Conservation (phyloP, 1,140 invertebrate species). For the Heterodera carotae region DNA sequence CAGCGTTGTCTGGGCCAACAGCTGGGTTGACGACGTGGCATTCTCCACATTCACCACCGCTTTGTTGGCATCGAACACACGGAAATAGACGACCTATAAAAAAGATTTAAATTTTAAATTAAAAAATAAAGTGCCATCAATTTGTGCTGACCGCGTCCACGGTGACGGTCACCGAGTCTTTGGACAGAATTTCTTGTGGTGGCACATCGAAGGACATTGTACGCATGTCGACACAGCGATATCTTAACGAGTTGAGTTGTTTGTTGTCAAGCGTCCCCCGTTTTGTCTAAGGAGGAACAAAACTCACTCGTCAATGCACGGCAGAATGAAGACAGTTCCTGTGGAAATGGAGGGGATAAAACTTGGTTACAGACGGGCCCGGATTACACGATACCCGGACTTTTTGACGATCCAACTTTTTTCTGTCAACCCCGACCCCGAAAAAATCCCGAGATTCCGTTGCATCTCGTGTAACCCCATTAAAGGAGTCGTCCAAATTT, state of each 20-base stretch:
- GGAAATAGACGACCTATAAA: slow-evolving; percentile 71
- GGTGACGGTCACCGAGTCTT: slow-evolving; percentile 80
- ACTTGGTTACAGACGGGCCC: too few species aligned
- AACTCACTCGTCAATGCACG: slow-evolving; percentile 77
- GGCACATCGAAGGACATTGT: slow-evolving; percentile 71
- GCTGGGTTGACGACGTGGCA: slow-evolving; percentile 79
- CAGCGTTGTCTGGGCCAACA: slow-evolving; percentile 81
- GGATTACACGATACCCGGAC: too few species aligned
- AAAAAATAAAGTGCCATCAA: slow-evolving; percentile 48
- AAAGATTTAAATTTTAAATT: not conserved
- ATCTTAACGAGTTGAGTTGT: slow-evolving; percentile 60
- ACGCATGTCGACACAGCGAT: slow-evolving; percentile 74
- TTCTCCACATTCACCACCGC: slow-evolving; percentile 75
- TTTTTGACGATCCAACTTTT: too few species aligned
- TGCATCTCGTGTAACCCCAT: too few species aligned
- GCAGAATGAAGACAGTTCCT: slow-evolving; percentile 82
- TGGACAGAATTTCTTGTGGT: slow-evolving; percentile 78
- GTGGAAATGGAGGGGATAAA: not conserved
- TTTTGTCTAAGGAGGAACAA: not conserved
- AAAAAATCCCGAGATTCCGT: too few species aligned
- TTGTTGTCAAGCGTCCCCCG: not conserved
- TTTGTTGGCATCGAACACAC: slow-evolving; percentile 81
- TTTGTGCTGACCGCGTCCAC: slow-evolving; percentile 49
- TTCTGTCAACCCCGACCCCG: too few species aligned
- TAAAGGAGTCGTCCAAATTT: too few species aligned